phyloP scores from a whole-genome alignment of 2,113 vertebrate species.

The Tychaedon coryphoeus region DNA sequence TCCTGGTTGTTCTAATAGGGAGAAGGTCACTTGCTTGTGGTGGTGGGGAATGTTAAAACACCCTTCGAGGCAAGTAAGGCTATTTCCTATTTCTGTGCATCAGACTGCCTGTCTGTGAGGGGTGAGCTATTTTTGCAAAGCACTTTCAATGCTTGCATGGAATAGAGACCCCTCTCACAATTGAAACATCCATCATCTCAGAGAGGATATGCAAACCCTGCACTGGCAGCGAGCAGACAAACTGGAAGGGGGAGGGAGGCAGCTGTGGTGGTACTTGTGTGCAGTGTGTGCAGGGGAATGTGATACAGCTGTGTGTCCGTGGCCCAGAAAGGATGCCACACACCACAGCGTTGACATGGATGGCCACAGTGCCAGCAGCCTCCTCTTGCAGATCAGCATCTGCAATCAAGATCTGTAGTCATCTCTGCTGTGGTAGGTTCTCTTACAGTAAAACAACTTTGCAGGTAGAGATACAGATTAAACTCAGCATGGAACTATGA shows the following conservation, averaged over 20 bases:
- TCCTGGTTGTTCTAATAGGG: background rate
- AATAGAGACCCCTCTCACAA: slow-evolving; percentile 34
- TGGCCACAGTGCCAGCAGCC: background rate
- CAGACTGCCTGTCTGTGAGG: background rate
- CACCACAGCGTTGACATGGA: accelerated
- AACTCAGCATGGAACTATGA: background rate
- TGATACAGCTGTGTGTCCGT: background rate
- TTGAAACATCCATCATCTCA: slow-evolving; percentile 42
- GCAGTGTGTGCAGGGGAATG: background rate
- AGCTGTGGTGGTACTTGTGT: background rate
- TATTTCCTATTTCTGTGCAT: slow-evolving; percentile 23
- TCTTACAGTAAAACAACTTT: background rate
- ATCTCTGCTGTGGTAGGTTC: background rate
- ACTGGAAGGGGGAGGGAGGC: background rate
- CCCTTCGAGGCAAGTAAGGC: background rate
- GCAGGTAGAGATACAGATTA: background rate
- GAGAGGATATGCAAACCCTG: background rate
- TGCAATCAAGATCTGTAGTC: background rate
- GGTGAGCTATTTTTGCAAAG: slow-evolving; percentile 28
- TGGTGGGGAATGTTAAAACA: background rate
- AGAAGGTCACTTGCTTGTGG: slow-evolving; percentile 6
- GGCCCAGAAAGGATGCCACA: background rate
- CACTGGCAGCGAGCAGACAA: background rate
- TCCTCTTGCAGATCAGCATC: background rate
- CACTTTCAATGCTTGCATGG: background rate